phyloP scores from a whole-genome alignment of 2,888 invertebrate genomes.

The Leptinotarsa peninsularis region DNA sequence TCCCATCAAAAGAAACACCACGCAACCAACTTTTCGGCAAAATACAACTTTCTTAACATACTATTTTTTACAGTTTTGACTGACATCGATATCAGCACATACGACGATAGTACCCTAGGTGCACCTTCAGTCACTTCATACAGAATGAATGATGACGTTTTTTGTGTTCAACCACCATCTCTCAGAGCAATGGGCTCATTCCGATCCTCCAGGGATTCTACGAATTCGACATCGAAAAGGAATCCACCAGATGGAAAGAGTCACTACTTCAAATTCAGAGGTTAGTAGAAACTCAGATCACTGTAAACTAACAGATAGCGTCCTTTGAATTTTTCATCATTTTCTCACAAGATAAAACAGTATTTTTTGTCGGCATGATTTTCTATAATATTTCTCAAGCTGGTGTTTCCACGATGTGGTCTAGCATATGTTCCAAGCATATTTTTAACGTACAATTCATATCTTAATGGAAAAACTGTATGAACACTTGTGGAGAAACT shows the following conservation, averaged over 20 bases:
- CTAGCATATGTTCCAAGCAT: no score
- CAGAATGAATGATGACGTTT: slow-evolving; percentile 62
- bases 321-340: no score
- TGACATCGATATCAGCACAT: slow-evolving; percentile 71
- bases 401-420: no score
- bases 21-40: neutral
- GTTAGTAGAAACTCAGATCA: slow-evolving; percentile 49
- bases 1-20: no score
- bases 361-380: no score
- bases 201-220: slow-evolving; percentile 56
- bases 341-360: no score
- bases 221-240: slow-evolving; percentile 49
- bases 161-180: slow-evolving; percentile 63
- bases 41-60: slow-evolving; percentile 14
- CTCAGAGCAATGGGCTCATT: slow-evolving; percentile 60
- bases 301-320: no score
- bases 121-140: slow-evolving; percentile 64
- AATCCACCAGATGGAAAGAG: slow-evolving; percentile 54
- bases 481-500: no score
- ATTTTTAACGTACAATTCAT: no score
- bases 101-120: slow-evolving; percentile 63
- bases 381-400: no score
- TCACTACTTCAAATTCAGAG: slow-evolving; percentile 64
- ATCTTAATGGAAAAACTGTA: no score
- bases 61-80: slow-evolving; percentile 68